phyloP scores from a whole-genome alignment of 2,888 invertebrate species.

The Drosophila pullipes region DNA sequence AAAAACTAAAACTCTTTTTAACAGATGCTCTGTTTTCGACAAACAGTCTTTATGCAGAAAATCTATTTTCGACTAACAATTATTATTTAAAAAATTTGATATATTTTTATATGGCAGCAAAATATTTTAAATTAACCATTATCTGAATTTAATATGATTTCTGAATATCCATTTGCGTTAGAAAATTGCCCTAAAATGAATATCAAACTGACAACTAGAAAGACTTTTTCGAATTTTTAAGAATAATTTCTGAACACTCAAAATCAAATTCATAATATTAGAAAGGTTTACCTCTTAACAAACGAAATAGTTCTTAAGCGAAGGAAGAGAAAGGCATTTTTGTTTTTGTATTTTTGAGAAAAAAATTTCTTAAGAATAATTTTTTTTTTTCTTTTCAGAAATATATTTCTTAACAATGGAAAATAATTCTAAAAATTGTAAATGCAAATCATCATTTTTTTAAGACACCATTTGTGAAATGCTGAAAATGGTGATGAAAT shows the following conservation, averaged over 20 bases:
- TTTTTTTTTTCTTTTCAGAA: neutral
- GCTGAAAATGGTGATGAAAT: neutral
- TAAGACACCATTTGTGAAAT: neutral
- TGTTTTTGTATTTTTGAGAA: neutral
- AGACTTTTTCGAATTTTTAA: neutral
- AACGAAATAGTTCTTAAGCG: no score
- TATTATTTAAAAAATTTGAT: neutral
- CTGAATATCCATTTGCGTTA: neutral
- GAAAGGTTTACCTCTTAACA: neutral
- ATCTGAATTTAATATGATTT: neutral
- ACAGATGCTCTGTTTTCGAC: no score
- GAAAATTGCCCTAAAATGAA: neutral
- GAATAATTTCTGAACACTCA: neutral
- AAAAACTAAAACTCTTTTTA: rapidly evolving
- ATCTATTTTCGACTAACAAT: neutral
- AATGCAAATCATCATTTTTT: neutral
- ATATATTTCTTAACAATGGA: neutral
- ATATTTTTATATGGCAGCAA: neutral
- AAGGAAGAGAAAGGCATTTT: neutral
- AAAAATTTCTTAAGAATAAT: neutral
- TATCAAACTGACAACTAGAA: neutral
- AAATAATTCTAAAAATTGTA: neutral
- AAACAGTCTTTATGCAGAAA: neutral
- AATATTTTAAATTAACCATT: neutral
- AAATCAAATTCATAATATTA: neutral